Conservation (phyloP, 2,113 vertebrate genomes). For the Nothocercus julius region DNA sequence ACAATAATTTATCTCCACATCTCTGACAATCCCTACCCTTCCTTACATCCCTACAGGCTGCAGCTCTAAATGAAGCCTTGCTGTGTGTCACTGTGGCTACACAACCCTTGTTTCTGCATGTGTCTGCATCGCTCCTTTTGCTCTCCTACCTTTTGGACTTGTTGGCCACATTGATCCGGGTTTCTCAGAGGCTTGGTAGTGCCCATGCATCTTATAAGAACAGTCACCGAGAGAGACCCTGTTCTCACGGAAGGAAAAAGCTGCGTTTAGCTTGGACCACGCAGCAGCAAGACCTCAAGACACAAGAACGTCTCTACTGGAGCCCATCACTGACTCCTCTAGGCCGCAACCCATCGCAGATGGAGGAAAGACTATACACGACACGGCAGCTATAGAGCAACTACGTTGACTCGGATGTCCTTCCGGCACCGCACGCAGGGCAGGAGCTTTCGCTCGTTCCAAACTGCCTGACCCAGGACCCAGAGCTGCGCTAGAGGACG, state of each 20-base stretch:
- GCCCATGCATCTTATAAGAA: accelerated
- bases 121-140: neutral
- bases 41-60: neutral
- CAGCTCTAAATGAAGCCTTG: neutral
- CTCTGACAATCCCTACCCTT: neutral
- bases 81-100: neutral
- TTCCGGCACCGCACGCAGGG: neutral
- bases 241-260: neutral
- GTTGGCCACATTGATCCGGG: neutral
- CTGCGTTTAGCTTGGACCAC: neutral
- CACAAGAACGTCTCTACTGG: neutral
- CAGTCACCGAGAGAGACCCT: neutral
- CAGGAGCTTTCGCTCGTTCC: neutral
- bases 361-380: neutral
- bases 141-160: neutral
- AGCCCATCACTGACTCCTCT: neutral
- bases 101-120: accelerated
- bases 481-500: neutral
- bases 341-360: neutral
- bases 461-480: neutral
- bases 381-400: neutral
- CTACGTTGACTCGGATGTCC: neutral
- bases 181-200: neutral
- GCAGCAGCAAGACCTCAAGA: accelerated
- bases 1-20: neutral